Evolutionary conservation across 2,113 vertebrate species (phyloP).

Genomic region (Sceloporus undulatus): DNA sequence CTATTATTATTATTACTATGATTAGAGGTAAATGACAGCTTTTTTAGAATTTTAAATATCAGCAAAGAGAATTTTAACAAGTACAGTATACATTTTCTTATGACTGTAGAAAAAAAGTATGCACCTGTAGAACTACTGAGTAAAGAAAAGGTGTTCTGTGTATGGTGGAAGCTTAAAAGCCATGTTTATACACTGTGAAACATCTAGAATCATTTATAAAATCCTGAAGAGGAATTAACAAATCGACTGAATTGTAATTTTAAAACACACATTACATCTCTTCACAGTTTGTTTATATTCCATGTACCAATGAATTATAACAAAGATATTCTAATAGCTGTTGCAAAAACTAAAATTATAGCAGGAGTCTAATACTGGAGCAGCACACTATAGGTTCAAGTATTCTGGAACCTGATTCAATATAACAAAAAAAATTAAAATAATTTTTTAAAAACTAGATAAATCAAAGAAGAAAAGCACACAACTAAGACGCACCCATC

Average conservation of each 20-base stretch:
- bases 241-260: not conserved
- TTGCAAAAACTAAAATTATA: not conserved
- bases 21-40: not conserved
- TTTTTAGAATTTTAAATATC: not conserved
- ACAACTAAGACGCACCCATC: too few species aligned
- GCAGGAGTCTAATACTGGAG: not conserved
- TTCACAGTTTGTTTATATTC: not conserved
- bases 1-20: too few species aligned
- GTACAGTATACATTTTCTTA: not conserved
- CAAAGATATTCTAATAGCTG: not conserved
- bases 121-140: not conserved
- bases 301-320: not conserved
- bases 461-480: not conserved
- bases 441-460: not conserved
- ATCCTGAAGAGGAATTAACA: not conserved
- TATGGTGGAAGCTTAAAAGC: not conserved
- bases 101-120: not conserved
- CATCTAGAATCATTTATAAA: not conserved
- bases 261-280: not conserved
- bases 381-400: not conserved
- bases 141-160: not conserved
- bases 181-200: not conserved
- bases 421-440: conserved; percentile 20
- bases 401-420: not conserved
- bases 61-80: not conserved